A percentile compares a stretch with the other conserved stretches of the same genome.
Conservation (phyloP, 2,113 vertebrate species). For the Callaeas wilsoni region DNA sequence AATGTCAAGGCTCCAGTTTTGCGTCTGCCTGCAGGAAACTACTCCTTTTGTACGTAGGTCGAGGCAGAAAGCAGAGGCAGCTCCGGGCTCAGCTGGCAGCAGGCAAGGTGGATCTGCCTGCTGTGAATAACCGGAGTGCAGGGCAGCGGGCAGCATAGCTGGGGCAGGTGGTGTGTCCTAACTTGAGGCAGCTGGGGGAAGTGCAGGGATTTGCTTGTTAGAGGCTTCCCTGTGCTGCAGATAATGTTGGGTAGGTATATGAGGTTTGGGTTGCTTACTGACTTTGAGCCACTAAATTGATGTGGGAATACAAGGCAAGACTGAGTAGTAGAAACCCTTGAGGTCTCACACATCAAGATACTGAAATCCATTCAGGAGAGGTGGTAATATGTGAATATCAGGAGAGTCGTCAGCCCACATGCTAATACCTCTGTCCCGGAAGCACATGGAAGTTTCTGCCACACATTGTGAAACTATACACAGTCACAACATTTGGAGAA, state of each 20-base stretch:
- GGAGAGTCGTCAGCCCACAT: accelerated
- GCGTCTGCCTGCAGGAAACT: not conserved
- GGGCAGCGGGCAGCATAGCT: not conserved
- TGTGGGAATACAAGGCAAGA: not conserved
- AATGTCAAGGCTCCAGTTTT: not conserved
- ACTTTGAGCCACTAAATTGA: not conserved
- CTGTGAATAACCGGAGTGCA: accelerated
- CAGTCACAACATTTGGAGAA: not conserved
- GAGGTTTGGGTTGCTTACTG: not conserved
- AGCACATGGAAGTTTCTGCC: not conserved
- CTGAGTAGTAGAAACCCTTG: not conserved
- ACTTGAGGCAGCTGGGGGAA: not conserved
- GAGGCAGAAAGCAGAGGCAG: not conserved
- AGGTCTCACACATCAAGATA: not conserved
- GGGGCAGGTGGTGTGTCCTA: not conserved
- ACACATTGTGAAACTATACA: not conserved
- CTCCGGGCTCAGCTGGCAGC: not conserved
- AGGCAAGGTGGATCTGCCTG: not conserved
- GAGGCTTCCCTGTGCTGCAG: not conserved
- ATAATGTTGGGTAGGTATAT: no score
- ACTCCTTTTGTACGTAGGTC: not conserved
- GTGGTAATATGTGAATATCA: not conserved
- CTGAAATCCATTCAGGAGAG: not conserved
- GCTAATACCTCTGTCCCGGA: not conserved
- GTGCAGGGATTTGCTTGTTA: not conserved